Evolutionary conservation across 2,113 vertebrate species (phyloP), one percentile per base, ranked within the genome.

Genomic region (Pachyramphus minor): DNA sequence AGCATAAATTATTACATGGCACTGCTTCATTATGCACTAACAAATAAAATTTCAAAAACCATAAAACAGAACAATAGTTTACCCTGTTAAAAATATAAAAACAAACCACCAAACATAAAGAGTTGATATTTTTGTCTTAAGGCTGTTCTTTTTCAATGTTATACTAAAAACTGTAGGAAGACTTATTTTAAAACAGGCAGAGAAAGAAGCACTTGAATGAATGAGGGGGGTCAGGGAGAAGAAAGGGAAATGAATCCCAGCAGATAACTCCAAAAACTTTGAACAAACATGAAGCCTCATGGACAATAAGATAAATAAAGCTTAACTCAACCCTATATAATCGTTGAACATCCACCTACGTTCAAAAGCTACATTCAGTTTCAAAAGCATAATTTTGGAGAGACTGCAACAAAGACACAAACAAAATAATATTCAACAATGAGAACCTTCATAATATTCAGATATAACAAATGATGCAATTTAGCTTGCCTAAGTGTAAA

Each of bases 41-140:
- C n/a, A 93, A 94, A 94, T 89, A 53, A 83, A 87, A 76, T 53
- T 90, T 95, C 85, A 71, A 97, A 94, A 94, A 25, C 67, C 35
- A 50, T 94, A 94, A 91, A 95, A 19, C 28, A 60, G 49, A 92
- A 78, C 50, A 81, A 58, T 64, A 63, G 17, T 64, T 94, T 95
- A 49, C 21, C 4, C 58, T 45, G 22, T 20, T 74, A 44, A 47
- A 56, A 72, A 56, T 17, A 71, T 37, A 50, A 56, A 84, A 89
- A 22, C 39, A 78, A 94, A 52, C 7, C 19, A 73, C 60, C 27
- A 76, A 58, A 72, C 14, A 52, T 75, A 24, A 87, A 64, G 71
- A 55, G 6, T 14, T 27, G 12, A 31, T 16, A 55, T 47, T 80
- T 86, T 72, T 86, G 12, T 84, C 53, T 71, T 86, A 90, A 83